Base-by-base conservation (phyloP, 2,888 invertebrate genomes). In the Drosophila neotestacea region DNA sequence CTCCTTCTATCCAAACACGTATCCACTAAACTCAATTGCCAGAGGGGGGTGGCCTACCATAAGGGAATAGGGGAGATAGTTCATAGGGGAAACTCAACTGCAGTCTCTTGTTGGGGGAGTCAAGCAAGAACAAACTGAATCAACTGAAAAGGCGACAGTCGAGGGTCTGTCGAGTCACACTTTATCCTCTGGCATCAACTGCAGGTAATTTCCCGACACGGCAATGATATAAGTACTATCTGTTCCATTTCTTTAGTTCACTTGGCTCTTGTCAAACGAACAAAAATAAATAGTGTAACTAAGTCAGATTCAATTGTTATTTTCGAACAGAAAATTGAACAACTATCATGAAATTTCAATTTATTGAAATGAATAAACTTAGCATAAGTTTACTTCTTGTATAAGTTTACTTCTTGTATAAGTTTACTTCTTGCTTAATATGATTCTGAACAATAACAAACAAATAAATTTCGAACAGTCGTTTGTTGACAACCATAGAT, bases 1-100 rank as follows among this genome's bases (percentile, higher is more conserved):
- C 6, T 16, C 28, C 11, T 41, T 32, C 42, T 46, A 22, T 58
- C 32, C 46, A 39, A 41, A 65, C 86, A 88, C 80, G 81, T 86
- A 79, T 70, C 56, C 64, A 69, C 48, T 70, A 80, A 88, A 88
- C 88, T 80, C 87, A 76, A 85, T 88, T 85, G 84, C 61, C 46
- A 1, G 1, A 6, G 50, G 52, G 52, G 75, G 48, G 51, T 32
- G 66, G 51, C 76, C 48, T 46, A 62, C 56, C 44, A 61, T 34
- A 13, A 68, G 52, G 61, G 52, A 42, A 46, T 32, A 7, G 32
- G 32, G 32, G 32, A 6, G 3, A 22, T 22, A 22, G 22, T 22
- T 22, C 46, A 64, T 38, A 22, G 74, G 55, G 63, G 52, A 46
- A 46, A 55, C 32, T 38, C 39, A 61, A 70, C 56, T 72, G 39